Evolutionary conservation across 1,140 invertebrate species (phyloP), one percentile per base, ranked within the genome.

Genomic region (Micrasema minimum): DNA sequence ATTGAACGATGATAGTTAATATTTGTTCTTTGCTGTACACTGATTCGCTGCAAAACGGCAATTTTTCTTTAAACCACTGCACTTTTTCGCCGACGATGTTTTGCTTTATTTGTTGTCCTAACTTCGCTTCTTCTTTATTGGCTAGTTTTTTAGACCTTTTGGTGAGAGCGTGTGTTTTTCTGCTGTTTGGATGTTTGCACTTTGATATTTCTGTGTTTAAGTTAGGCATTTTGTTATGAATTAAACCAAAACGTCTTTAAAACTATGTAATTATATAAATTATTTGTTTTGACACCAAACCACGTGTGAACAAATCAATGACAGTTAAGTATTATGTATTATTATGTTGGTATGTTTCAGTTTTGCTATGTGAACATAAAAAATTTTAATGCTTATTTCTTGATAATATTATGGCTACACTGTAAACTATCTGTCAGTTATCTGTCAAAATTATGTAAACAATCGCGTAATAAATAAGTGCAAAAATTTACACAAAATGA

Each of bases 131-230:
- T 51, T 90, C 87, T 78, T 88, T 89, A 71, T 87, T 87, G 23
- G 85, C 84, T 70, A 86, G 82, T 74, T 88, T 90, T 61, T 88
- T 88, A 10, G 88, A 81, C 77, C 91, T 89, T 78, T 89, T 91
- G 2, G 85, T 83, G 35, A 93, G 79, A 11, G 90, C 88, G 71
- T 87, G 84, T 1, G 90, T 90, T 83, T 92, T 93, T 73, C 92
- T 86, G 72, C 91, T 93, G 77, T 92, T 92, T 7, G 92, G 92
- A 82, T 93, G 92, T 77, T 91, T 91, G 57, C 87, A 83, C 79
- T 90, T 75, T n/a, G 59, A 41, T 16, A 72, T 66, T 59, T 75
- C 73, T 23, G 68, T 72, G n/a, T 43, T 67, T 4, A 67, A 22
- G 22, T 55, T 67, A 5, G 48, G 65, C 65, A 67, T 67, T 20